Conservation (phyloP, 1,140 invertebrate genomes). For the Diuraphis noxia region DNA sequence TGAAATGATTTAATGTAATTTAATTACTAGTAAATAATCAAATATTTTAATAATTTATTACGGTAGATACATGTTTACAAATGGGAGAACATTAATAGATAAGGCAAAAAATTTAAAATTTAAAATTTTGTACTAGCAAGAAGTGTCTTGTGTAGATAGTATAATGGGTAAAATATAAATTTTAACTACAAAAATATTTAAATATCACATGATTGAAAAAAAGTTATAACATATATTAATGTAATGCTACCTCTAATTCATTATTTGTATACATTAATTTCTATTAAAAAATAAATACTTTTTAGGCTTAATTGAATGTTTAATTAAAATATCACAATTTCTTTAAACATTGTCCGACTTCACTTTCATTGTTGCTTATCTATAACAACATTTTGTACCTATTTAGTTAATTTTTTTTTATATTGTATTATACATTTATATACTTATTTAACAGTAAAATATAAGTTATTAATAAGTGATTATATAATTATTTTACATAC, state of each 20-base stretch:
- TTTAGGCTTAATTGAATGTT: neutral
- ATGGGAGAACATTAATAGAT: neutral
- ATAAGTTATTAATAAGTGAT: neutral
- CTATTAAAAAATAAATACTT: neutral
- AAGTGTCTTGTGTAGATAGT: neutral
- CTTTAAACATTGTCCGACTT: conserved; percentile 9
- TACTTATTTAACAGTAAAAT: neutral
- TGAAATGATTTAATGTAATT: neutral
- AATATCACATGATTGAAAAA: conserved; percentile 10
- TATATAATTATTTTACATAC: neutral
- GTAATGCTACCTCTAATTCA: neutral
- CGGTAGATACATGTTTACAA: neutral
- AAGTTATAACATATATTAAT: neutral
- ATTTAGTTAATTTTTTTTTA: neutral
- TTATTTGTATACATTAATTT: neutral
- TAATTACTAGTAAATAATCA: neutral
- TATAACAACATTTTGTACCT: neutral
- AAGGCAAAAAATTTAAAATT: neutral
- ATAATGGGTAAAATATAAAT: neutral
- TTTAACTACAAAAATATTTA: neutral
- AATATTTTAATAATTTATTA: neutral
- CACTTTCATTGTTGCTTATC: neutral
- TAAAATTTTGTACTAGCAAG: neutral
- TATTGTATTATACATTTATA: no score
- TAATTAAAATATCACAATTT: conserved; percentile 3